These are phyloP conservation scores for Macquaria ambigua DNA, from an alignment of 2,113 vertebrate genomes.

Conservation along the genomic window DNA sequence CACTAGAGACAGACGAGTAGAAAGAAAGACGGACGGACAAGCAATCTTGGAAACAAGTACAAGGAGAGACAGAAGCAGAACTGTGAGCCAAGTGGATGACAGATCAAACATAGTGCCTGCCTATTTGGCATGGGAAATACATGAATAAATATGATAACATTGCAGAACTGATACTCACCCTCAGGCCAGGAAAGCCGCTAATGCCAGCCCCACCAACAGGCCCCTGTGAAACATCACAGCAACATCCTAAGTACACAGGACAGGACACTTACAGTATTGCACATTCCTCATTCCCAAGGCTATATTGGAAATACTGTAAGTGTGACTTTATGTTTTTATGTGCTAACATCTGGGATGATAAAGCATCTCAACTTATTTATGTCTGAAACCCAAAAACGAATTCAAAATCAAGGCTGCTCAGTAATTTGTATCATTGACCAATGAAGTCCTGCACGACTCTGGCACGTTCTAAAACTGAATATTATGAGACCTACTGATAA, in stretches of 20 bases:
- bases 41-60: background rate
- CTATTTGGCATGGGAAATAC: background rate
- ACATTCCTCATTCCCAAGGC: slow-evolving; percentile 22
- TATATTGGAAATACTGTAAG: background rate
- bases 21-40: slow-evolving; percentile 12
- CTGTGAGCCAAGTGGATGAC: background rate
- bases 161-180: slow-evolving; percentile 86
- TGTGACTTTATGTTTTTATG: background rate
- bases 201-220: slow-evolving; percentile 90
- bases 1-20: background rate
- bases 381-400: background rate
- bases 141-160: background rate
- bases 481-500: background rate
- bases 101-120: background rate
- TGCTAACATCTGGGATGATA: background rate
- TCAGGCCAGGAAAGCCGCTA: slow-evolving; percentile 93
- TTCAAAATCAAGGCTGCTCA: background rate
- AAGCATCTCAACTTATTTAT: background rate
- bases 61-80: background rate
- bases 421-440: background rate
- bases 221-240: slow-evolving; percentile 87
- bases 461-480: background rate
- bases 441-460: background rate
- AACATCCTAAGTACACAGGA: slow-evolving; percentile 62
- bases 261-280: slow-evolving; percentile 35